These are phyloP conservation scores for Genyomyrus donnyi DNA, from an alignment of 2,113 vertebrate genomes.

Conservation along the genomic window DNA sequence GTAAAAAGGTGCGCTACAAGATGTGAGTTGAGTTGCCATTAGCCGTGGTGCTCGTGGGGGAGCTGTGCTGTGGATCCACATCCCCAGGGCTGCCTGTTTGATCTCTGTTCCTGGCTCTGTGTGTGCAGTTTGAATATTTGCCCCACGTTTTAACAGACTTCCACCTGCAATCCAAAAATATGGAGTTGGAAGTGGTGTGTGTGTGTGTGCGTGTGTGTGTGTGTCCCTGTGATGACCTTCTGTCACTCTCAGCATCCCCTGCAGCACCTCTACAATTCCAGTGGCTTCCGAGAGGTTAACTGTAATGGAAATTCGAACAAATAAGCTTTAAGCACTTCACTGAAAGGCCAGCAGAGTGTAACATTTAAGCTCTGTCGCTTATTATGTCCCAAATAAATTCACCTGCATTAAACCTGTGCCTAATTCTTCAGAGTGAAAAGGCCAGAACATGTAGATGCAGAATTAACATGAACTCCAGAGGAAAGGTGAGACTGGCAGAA, in stretches of 20 bases:
- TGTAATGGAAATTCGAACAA: neutral
- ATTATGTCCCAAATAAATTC: neutral
- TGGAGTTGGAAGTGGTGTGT: neutral
- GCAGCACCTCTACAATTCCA: neutral
- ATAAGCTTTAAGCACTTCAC: neutral
- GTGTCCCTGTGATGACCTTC: neutral
- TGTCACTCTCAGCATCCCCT: neutral
- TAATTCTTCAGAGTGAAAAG: neutral
- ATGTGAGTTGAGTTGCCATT: neutral
- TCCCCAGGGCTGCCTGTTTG: neutral
- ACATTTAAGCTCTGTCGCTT: neutral
- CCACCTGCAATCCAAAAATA: neutral
- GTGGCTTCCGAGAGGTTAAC: neutral
- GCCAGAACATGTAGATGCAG: neutral
- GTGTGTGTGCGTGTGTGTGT: neutral
- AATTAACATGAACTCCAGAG: neutral
- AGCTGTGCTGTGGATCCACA: neutral
- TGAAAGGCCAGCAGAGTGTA: neutral
- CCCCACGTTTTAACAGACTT: neutral
- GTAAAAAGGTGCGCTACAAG: neutral
- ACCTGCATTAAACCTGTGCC: neutral
- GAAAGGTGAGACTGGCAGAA: neutral
- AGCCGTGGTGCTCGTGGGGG: neutral
- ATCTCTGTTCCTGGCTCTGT: neutral
- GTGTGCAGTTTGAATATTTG: neutral